Conservation (phyloP, 2,113 vertebrate genomes). For the Natator depressus region DNA sequence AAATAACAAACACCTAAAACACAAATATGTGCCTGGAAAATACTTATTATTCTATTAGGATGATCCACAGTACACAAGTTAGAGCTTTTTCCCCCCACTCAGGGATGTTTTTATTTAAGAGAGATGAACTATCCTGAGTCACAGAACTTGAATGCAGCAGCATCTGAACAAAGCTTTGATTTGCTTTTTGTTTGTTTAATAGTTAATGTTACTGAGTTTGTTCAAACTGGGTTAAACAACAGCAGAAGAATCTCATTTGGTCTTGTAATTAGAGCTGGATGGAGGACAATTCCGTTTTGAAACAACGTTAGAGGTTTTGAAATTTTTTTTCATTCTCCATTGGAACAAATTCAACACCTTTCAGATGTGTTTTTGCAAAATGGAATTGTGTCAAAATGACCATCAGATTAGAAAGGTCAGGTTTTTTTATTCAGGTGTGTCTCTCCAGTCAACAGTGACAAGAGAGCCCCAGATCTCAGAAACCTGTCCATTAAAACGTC, state of each 20-base stretch:
- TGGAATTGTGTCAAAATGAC: background rate
- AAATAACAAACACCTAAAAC: background rate
- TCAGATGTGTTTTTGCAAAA: background rate
- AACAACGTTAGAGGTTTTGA: background rate
- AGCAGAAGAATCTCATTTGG: background rate
- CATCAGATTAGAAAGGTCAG: background rate
- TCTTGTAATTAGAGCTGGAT: background rate
- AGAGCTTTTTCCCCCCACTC: background rate
- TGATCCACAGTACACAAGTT: background rate
- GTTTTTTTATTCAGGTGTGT: background rate
- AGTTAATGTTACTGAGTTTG: background rate
- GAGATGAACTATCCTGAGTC: background rate
- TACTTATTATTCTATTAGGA: background rate
- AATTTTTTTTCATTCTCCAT: background rate
- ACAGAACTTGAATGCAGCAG: background rate
- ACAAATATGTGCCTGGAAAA: background rate
- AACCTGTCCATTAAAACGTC: background rate
- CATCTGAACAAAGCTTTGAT: background rate
- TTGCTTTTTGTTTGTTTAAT: rapidly evolving
- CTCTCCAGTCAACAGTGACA: background rate
- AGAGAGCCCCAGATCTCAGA: background rate
- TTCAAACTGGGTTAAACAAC: background rate
- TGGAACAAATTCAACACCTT: background rate
- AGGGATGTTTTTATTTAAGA: background rate
- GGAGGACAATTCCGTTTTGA: background rate